Base-by-base conservation (phyloP, 2,113 vertebrate genomes). In the Triplophysa dalaica region DNA sequence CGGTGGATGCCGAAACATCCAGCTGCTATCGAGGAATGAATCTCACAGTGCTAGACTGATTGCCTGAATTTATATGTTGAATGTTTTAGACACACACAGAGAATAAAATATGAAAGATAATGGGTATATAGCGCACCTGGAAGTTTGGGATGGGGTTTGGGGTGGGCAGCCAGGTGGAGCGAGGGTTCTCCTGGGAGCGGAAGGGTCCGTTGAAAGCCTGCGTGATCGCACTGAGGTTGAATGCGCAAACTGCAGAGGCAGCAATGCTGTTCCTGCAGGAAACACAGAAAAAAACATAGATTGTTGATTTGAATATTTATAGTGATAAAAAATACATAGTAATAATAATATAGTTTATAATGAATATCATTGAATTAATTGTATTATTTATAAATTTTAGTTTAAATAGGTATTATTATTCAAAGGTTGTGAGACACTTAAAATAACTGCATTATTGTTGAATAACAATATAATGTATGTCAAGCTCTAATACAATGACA, bases 141-240 rank as follows among this genome's bases (percentile, higher is more conserved):
- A 99, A 99, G 89, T 97, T 96, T 81, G 95, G 93, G 78, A 95
- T 94, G 85, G 98, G 98, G 87, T 99, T 99, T 82, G 94, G 85
- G 0, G 94, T 97, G 79, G 96, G 95, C 24, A 98, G 93, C 98
- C 98, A 99, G 75, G 97, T 95, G 78, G 97, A 97, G 86, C 98
- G 94, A 9, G 98, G 96, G 85, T 98, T 98, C 88, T 99, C 97
- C 91, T 99, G 98, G 89, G 95, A 96, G 68, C 96, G 94, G 88
- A 98, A 99, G 0, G 96, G 96, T 16, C 98, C 98, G 2, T 95
- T 98, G 91, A 99, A 99, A 26, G 96, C 94, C 84, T 95, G 96
- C 48, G 94, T 95, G 91, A 99, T 97, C 90, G 97, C 95, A 89
- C 96, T 99, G 83, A 99, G 94, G 92, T 99, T 99, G 93, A 96